Evolutionary conservation across 2,113 vertebrate species (phyloP).

Genomic region (Ophiodon elongatus): DNA sequence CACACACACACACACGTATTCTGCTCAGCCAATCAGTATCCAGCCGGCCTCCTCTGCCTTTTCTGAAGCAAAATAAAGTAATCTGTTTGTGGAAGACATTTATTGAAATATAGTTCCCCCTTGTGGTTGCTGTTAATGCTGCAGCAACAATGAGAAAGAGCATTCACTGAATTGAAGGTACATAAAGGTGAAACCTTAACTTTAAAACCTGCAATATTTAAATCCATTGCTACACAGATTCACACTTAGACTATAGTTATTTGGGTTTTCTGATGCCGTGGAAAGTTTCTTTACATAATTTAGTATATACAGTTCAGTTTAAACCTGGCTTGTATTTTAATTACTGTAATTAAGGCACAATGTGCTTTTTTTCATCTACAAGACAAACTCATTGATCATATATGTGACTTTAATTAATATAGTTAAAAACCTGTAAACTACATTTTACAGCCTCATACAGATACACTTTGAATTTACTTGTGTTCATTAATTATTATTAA

Average conservation of each 20-base stretch:
- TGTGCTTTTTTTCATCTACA: neutral
- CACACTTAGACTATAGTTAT: neutral
- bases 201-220: neutral
- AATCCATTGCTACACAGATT: neutral
- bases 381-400: neutral
- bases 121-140: slow-evolving; percentile 41
- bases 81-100: slow-evolving; percentile 5
- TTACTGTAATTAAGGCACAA: neutral
- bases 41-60: neutral
- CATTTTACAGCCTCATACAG: neutral
- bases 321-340: neutral
- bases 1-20: slow-evolving; percentile 22
- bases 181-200: slow-evolving; percentile 1
- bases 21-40: slow-evolving; percentile 49
- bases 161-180: neutral
- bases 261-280: neutral
- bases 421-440: neutral
- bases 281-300: neutral
- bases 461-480: neutral
- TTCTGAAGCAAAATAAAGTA: neutral
- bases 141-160: neutral
- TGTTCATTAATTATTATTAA: neutral
- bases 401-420: neutral
- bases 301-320: neutral
- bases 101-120: slow-evolving; percentile 51